phyloP scores from a whole-genome alignment of 2,888 invertebrate species.

The Spodoptera exigua region DNA sequence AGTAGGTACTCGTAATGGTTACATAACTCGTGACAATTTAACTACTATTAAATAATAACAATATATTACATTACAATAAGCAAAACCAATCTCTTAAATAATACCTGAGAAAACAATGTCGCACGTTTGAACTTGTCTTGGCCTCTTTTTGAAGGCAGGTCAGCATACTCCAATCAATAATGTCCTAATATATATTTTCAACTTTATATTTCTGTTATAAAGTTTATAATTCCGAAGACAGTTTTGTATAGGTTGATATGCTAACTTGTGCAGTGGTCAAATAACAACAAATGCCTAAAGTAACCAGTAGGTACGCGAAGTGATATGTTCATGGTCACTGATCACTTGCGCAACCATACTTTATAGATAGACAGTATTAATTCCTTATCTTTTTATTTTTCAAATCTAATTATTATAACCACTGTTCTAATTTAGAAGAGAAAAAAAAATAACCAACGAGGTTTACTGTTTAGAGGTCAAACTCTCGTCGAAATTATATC shows the following conservation, averaged over 20 bases:
- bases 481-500: slow-evolving; percentile 8
- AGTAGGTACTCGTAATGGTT: too few species aligned
- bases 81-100: too few species aligned
- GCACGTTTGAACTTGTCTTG: too few species aligned
- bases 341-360: slow-evolving; percentile 6
- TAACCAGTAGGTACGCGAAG: background rate
- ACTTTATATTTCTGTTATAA: too few species aligned
- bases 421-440: background rate
- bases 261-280: slow-evolving; percentile 4
- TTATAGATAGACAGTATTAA: background rate
- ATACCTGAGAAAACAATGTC: too few species aligned
- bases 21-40: too few species aligned
- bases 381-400: background rate
- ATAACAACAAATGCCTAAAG: background rate
- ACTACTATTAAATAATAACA: too few species aligned
- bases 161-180: too few species aligned
- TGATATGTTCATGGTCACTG: slow-evolving; percentile 6
- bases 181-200: too few species aligned
- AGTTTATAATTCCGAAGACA: too few species aligned
- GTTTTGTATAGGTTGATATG: background rate
- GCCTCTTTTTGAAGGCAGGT: too few species aligned
- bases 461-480: slow-evolving; percentile 9
- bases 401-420: slow-evolving; percentile 2
- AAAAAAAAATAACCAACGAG: slow-evolving; percentile 9
- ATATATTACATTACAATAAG: too few species aligned